Conservation (phyloP, 2,113 vertebrate species). For the Erythrocercus mccallii region DNA sequence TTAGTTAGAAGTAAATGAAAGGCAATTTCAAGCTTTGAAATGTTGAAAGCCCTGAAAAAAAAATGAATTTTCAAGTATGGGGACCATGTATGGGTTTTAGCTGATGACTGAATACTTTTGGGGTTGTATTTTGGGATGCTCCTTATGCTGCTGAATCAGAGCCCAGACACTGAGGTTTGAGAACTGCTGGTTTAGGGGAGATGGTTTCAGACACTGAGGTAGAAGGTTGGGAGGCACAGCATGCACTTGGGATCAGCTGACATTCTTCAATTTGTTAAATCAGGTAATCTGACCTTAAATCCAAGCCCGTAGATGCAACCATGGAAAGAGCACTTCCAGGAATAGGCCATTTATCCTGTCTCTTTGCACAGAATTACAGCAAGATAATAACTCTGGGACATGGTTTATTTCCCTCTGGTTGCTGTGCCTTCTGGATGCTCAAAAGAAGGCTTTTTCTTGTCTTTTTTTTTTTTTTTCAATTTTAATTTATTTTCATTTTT, state of each 20-base stretch:
- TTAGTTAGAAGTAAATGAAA: not conserved
- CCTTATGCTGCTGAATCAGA: not conserved
- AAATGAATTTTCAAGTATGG: not conserved
- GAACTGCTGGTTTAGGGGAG: not conserved
- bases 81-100: not conserved
- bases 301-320: not conserved
- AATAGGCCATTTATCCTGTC: not conserved
- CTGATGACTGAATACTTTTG: not conserved
- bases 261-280: not conserved
- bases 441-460: not conserved
- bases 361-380: not conserved
- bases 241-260: not conserved
- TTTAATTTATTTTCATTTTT: not conserved
- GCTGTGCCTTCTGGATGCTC: not conserved
- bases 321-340: not conserved
- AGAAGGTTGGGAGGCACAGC: not conserved
- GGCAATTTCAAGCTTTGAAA: not conserved
- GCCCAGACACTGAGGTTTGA: not conserved
- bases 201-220: not conserved
- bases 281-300: not conserved
- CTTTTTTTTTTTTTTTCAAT: rapidly evolving
- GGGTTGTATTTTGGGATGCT: not conserved
- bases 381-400: not conserved
- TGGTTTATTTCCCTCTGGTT: not conserved
- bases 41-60: not conserved